phyloP scores from a whole-genome alignment of 1,140 invertebrate species.

The Bombyx mori region ASM3026992v2 NC_085111.1:10381501-10382000 shows the following conservation, averaged over 20 bases:
- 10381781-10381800: constrained; percentile 95
- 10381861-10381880: neutral
- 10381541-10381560: no score
- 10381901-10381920: neutral
- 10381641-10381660: no score
- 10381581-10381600: no score
- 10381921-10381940: neutral
- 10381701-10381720: constrained; percentile 77
- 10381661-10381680: neutral
- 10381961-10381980: neutral
- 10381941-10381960: neutral
- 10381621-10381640: no score
- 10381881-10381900: neutral
- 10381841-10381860: neutral
- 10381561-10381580: no score
- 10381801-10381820: constrained; percentile 93
- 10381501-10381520: no score
- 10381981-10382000: no score
- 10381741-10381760: constrained; percentile 86
- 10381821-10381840: neutral
- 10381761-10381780: constrained; percentile 98
- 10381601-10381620: no score
- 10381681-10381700: constrained; percentile 29
- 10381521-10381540: no score
- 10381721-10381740: constrained; percentile 76